These are phyloP conservation scores for Monopterus albus DNA, from an alignment of 2,113 vertebrate genomes.

Conservation along the genomic window DNA sequence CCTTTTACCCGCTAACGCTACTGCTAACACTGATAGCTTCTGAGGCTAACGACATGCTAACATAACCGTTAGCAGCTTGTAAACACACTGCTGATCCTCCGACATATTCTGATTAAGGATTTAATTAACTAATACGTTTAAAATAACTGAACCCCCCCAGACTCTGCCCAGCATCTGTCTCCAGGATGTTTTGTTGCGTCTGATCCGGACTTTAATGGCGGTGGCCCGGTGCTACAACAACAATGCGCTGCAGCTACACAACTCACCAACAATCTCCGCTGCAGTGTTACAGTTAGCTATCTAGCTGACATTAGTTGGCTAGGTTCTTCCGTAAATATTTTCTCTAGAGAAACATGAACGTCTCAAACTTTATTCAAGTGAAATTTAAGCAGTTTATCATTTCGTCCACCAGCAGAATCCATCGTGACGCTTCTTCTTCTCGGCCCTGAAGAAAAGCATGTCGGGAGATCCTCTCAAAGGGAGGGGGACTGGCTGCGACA, in stretches of 20 bases:
- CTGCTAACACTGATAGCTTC: not conserved
- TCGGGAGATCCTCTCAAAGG: slow-evolving; percentile 44
- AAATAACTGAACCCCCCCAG: no score
- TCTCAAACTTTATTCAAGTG: slow-evolving; percentile 27
- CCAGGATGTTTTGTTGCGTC: not conserved
- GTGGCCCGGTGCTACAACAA: slow-evolving; percentile 55
- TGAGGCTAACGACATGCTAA: not conserved
- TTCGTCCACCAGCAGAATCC: slow-evolving; percentile 62
- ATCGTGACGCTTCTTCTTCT: slow-evolving; percentile 63
- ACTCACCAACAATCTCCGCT: slow-evolving; percentile 70
- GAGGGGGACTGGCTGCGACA: slow-evolving; percentile 36
- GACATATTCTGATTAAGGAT: not conserved
- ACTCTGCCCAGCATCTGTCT: not conserved
- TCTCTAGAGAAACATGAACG: slow-evolving; percentile 19
- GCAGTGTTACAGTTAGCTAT: slow-evolving; percentile 47
- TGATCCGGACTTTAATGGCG: slow-evolving; percentile 62
- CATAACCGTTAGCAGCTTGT: not conserved
- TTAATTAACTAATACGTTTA: no score
- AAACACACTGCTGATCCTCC: not conserved
- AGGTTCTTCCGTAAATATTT: slow-evolving; percentile 9
- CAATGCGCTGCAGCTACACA: slow-evolving; percentile 25
- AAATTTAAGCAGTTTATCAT: slow-evolving; percentile 1
- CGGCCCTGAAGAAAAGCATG: slow-evolving; percentile 43
- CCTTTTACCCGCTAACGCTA: not conserved
- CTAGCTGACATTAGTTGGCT: slow-evolving; percentile 31